Conservation (phyloP, 2,113 vertebrate species). For the Melanostigma gelatinosum region DNA sequence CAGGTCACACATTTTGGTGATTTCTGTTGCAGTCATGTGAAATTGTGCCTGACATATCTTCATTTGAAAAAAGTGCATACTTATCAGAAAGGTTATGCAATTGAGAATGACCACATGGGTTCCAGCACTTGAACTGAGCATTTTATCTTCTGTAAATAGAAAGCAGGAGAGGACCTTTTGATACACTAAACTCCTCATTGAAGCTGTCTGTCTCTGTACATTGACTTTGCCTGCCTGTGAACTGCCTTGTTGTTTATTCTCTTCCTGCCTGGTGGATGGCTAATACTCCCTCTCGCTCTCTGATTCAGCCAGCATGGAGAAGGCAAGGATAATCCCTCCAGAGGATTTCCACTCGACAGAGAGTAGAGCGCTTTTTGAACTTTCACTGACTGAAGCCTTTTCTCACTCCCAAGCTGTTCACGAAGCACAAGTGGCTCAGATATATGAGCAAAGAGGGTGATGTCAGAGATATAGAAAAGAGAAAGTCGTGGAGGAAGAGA, state of each 20-base stretch:
- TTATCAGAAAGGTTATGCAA: not conserved
- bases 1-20: too few species aligned
- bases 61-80: too few species aligned
- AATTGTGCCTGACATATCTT: too few species aligned
- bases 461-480: slow-evolving; percentile 19
- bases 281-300: not conserved
- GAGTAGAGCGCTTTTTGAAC: slow-evolving; percentile 60
- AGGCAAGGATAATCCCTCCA: slow-evolving; percentile 54
- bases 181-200: not conserved
- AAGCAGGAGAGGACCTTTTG: not conserved
- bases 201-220: not conserved
- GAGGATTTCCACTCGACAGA: slow-evolving; percentile 61
- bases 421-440: slow-evolving; percentile 32
- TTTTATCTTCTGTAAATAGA: not conserved
- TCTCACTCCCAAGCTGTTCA: slow-evolving; percentile 24
- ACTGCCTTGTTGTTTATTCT: slow-evolving; percentile 21
- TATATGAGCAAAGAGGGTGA: slow-evolving; percentile 25
- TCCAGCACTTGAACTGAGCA: not conserved
- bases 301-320: slow-evolving; percentile 28
- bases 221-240: slow-evolving; percentile 14
- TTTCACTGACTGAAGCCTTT: slow-evolving; percentile 43
- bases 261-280: slow-evolving; percentile 3
- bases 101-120: not conserved
- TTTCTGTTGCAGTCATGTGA: too few species aligned
- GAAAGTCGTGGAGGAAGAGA: not conserved